These are phyloP conservation scores for Syngnathus typhle DNA, from an alignment of 2,113 vertebrate genomes.

Conservation along the genomic window DNA sequence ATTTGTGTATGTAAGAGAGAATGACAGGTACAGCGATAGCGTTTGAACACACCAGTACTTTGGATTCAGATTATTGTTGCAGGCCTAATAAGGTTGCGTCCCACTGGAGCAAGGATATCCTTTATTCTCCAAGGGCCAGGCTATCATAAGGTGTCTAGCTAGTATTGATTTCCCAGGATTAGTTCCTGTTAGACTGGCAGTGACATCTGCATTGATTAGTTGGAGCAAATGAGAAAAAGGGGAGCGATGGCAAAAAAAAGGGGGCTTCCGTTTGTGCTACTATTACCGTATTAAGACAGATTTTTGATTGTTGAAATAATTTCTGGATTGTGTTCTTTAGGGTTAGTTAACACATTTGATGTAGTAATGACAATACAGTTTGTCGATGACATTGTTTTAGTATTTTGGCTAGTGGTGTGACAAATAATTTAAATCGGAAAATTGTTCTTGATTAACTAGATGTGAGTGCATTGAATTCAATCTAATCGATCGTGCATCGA, in stretches of 20 bases:
- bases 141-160: slow-evolving; percentile 43
- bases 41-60: background rate
- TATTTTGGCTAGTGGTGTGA: no score
- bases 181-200: slow-evolving; percentile 38
- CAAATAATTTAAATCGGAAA: no score
- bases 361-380: no score
- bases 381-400: no score
- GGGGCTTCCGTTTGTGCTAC: no score
- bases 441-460: no score
- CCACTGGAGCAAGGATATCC: slow-evolving; percentile 15
- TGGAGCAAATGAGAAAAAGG: background rate
- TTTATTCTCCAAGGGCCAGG: slow-evolving; percentile 37
- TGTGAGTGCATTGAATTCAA: no score
- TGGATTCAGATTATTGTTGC: slow-evolving; percentile 26
- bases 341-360: no score
- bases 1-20: background rate
- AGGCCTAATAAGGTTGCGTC: slow-evolving; percentile 26
- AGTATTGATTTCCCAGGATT: slow-evolving; percentile 48
- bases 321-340: no score
- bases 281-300: no score
- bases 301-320: no score
- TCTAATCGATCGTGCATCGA: no score
- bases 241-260: background rate
- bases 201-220: slow-evolving; percentile 21
- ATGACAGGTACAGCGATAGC: background rate